Evolutionary conservation across 2,888 invertebrate genomes (phyloP).

Genomic region (Helleia helle): DNA sequence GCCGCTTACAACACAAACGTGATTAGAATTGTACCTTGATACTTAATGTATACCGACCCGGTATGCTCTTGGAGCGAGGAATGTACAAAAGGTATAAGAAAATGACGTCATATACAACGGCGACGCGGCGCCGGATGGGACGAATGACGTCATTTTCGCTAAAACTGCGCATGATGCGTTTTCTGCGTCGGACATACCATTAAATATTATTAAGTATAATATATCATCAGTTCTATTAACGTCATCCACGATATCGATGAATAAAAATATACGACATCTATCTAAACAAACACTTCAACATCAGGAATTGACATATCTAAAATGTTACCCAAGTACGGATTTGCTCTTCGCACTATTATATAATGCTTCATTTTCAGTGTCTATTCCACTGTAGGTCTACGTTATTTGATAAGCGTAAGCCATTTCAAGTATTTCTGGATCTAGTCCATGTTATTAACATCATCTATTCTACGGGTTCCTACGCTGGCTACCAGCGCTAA

Average conservation of each 20-base stretch:
- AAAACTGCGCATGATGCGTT: too few relatives aligned
- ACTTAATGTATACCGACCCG: too few relatives aligned
- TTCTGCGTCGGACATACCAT: too few relatives aligned
- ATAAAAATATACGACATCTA: slow-evolving; percentile 10
- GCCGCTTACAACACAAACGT: too few relatives aligned
- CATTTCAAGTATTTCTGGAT: too few relatives aligned
- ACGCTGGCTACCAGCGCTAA: slow-evolving; percentile 19
- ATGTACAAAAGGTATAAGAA: too few relatives aligned
- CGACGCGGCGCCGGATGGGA: too few relatives aligned
- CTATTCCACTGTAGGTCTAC: not conserved
- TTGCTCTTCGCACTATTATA: not conserved
- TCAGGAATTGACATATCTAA: slow-evolving; percentile 12
- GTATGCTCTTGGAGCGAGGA: too few relatives aligned
- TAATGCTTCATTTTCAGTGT: not conserved
- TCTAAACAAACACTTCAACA: slow-evolving; percentile 9
- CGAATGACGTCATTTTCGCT: too few relatives aligned
- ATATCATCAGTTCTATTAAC: not conserved
- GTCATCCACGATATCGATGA: not conserved
- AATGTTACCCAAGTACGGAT: not conserved
- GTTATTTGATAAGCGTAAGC: not conserved
- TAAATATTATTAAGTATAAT: too few relatives aligned
- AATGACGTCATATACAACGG: too few relatives aligned
- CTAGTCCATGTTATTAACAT: slow-evolving; percentile 9
- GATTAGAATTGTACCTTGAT: too few relatives aligned
- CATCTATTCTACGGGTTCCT: slow-evolving; percentile 19